phyloP scores from a whole-genome alignment of 2,797 vertebrate species.

The Crocodylus rhombifer region DNA sequence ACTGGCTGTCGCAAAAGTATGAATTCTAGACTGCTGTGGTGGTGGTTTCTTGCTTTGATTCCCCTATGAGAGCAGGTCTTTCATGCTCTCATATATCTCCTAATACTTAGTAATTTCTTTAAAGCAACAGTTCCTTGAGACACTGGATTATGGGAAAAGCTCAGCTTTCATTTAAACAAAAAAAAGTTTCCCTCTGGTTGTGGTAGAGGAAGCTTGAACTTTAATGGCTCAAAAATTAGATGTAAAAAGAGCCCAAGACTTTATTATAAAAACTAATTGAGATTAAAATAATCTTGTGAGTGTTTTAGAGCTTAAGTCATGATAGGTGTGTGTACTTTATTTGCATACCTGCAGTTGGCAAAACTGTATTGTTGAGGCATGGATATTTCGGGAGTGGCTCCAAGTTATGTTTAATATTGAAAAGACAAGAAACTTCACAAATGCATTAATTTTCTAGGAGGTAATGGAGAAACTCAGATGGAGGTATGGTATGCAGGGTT shows the following conservation, averaged over 20 bases:
- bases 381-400: not conserved
- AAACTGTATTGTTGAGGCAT: not conserved
- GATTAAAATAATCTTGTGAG: not conserved
- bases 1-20: rapidly evolving
- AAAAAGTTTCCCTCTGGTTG: not conserved
- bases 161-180: not conserved
- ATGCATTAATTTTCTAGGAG: not conserved
- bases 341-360: not conserved
- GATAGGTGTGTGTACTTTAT: no score
- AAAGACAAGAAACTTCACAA: not conserved
- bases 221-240: not conserved
- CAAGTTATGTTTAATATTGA: not conserved
- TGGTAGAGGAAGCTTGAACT: rapidly evolving
- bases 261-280: not conserved
- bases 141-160: not conserved
- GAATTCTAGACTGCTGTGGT: rapidly evolving
- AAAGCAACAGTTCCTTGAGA: not conserved
- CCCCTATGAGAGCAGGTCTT: rapidly evolving
- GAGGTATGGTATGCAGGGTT: no score
- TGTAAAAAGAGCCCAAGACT: rapidly evolving
- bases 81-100: not conserved
- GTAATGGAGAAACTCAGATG: not conserved
- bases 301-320: not conserved
- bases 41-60: not conserved
- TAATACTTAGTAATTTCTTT: not conserved